Conservation (phyloP, 2,888 invertebrate species). For the Acrocyrtus sp. region DNA sequence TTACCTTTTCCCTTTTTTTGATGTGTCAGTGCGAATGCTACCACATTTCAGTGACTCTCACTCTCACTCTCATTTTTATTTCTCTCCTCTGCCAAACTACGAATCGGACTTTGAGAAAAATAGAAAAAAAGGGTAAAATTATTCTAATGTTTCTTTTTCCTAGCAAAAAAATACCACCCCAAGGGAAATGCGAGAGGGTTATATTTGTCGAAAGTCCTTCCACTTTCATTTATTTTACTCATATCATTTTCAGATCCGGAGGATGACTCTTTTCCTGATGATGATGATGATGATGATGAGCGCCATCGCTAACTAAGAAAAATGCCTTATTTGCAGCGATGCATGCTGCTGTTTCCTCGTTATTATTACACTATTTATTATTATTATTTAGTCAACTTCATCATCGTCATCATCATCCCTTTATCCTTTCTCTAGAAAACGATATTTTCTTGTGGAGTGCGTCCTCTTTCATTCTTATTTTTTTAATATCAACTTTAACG, state of each 20-base stretch:
- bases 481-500: not conserved
- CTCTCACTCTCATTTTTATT: no score
- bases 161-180: no score
- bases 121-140: not conserved
- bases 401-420: not conserved
- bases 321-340: conserved; percentile 14
- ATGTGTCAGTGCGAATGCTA: no score
- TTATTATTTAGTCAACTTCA: not conserved
- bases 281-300: conserved; percentile 15
- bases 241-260: not conserved
- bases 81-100: no score
- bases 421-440: not conserved
- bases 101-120: no score
- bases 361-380: conserved; percentile 27
- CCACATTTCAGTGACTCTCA: no score
- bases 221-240: conserved; percentile 9
- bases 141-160: not conserved
- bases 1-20: not conserved
- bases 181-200: not conserved
- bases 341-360: conserved; percentile 12
- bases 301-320: conserved; percentile 11
- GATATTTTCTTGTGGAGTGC: no score
- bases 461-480: not conserved
- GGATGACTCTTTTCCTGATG: not conserved
- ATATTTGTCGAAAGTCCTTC: not conserved